Percentiles rank a stretch among this genome's conserved stretches.
These are phyloP conservation scores for Perdita meconis DNA, from an alignment of 2,888 invertebrate genomes.

Conservation along the genomic window DNA sequence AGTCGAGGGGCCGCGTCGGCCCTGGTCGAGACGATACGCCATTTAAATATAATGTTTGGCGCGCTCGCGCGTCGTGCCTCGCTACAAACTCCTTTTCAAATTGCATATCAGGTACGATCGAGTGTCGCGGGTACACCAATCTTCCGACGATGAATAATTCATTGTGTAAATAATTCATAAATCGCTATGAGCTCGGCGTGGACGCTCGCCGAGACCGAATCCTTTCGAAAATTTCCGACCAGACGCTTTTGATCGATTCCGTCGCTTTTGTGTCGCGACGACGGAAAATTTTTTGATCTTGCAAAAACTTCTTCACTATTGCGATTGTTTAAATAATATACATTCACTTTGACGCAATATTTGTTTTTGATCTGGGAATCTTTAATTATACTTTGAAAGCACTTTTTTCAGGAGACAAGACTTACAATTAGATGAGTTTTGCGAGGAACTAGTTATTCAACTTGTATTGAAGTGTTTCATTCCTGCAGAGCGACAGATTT, in stretches of 20 bases:
- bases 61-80: conserved; percentile 53
- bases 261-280: no score
- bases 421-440: no score
- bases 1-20: conserved; percentile 17
- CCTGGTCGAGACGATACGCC: conserved; percentile 32
- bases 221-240: conserved; percentile 56
- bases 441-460: no score
- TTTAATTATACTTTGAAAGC: no score
- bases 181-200: conserved; percentile 55
- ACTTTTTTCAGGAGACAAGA: no score
- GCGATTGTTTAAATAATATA: no score
- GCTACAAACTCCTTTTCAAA: conserved; percentile 71
- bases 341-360: no score
- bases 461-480: no score
- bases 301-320: background rate
- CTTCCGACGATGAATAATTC: conserved; percentile 73
- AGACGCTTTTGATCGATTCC: conserved; percentile 14
- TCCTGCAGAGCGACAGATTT: no score
- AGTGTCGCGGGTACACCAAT: conserved; percentile 73
- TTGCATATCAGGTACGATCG: conserved; percentile 73
- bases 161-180: conserved; percentile 75
- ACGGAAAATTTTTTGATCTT: background rate
- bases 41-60: conserved; percentile 69
- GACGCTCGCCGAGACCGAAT: conserved; percentile 37
- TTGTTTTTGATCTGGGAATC: no score